These are phyloP conservation scores for Limenitis camilla DNA, from an alignment of 2,888 invertebrate species.

Conservation along the genomic window DNA sequence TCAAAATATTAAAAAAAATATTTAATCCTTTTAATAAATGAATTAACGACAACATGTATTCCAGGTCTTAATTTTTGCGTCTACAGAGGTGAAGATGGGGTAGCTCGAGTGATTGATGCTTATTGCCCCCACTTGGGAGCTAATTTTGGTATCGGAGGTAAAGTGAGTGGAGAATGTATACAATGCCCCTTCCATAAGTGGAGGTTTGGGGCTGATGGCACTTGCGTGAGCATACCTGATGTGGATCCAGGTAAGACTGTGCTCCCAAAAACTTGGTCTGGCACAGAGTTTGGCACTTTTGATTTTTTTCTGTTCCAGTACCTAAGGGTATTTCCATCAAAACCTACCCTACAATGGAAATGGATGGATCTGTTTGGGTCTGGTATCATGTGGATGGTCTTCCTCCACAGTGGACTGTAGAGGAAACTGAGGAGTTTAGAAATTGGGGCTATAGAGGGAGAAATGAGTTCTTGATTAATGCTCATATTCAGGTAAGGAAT, in stretches of 20 bases:
- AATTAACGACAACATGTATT: too few species aligned
- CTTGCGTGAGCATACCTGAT: conserved; percentile 81
- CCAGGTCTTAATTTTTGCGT: conserved; percentile 81
- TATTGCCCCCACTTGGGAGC: conserved; percentile 95
- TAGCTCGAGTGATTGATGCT: conserved; percentile 83
- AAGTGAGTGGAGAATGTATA: conserved; percentile 83
- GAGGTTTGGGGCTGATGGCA: conserved; percentile 85
- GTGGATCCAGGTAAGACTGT: conserved; percentile 44
- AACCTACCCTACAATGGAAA: conserved; percentile 80
- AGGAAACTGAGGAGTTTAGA: conserved; percentile 72
- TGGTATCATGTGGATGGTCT: conserved; percentile 87
- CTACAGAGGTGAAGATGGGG: conserved; percentile 77
- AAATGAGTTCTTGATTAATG: conserved; percentile 84
- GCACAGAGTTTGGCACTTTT: neutral
- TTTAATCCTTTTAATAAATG: too few species aligned
- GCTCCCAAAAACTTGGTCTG: too few species aligned
- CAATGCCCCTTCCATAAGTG: conserved; percentile 94
- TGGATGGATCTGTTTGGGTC: conserved; percentile 83
- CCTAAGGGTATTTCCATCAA: conserved; percentile 80
- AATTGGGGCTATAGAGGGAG: conserved; percentile 81
- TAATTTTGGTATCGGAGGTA: conserved; percentile 86
- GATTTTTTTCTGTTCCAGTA: conserved; percentile 59
- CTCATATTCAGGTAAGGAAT: conserved; percentile 81
- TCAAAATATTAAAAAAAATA: too few species aligned
- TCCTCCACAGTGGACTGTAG: conserved; percentile 80